Base-by-base conservation (phyloP, 2,888 invertebrate species). In the Meteorus cinctellus region DNA sequence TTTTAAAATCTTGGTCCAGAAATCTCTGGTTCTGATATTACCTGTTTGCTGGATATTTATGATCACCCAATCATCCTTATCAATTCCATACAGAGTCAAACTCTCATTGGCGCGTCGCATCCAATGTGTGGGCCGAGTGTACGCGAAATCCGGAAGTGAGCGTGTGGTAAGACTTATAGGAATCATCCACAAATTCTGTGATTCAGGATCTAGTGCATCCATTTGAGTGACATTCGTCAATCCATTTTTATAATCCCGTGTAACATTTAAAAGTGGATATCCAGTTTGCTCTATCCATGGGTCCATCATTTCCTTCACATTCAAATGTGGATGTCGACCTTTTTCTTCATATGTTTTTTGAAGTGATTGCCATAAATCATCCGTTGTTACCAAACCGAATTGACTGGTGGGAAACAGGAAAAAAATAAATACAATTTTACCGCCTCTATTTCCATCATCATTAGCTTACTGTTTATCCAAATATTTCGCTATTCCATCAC, bases 111-210 rank as follows among this genome's bases (percentile, higher is more conserved):
- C 19, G 10, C 59, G 16, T 29, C 60, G 65, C 27, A 74, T 51
- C 93, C 93, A 94, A 5, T 85, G 81, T 55, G 89, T 88, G 0
- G 92, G 91, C 2, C 85, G 86, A 19, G 92, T 92, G 68, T 90
- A 90, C 0, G 81, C 65, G 83, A 93, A 93, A 82, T 92, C 84
- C 0, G 78, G 19, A 74, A 90, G 82, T 1, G 86, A 78, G 48
- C 90, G 90, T 0, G 90, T 90, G 0, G 91, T 91, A 74, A 89
- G 91, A 0, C 91, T 91, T 29, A 92, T 86, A 0, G 93, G 93
- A 66, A 92, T 87, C 83, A 85, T 86, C 87, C 87, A 88, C 65
- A 83, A 72, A 60, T 78, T 79, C 12, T 48, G 14, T 27, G 77
- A 63, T 29, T 51, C 31, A 29, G 63, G 16, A 16, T 68, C 19